A percentile compares a stretch with the other conserved stretches of the same genome.
Conservation (phyloP, 2,113 vertebrate species). For the Chloebia gouldiae region DNA sequence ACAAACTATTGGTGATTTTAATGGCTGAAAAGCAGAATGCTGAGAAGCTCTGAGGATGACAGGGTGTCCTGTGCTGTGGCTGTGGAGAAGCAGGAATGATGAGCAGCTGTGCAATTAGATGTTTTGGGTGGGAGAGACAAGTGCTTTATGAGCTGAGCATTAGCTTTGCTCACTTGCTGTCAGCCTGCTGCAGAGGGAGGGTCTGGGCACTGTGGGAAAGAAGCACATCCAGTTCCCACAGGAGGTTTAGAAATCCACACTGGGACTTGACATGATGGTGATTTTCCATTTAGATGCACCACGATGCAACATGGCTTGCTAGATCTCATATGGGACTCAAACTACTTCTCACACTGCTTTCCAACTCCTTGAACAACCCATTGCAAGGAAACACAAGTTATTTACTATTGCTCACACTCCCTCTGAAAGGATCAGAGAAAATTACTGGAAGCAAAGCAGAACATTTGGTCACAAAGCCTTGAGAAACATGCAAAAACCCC, state of each 20-base stretch:
- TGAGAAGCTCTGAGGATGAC: neutral
- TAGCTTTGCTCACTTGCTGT: neutral
- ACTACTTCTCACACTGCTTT: neutral
- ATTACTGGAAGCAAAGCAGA: neutral
- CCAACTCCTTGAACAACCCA: neutral
- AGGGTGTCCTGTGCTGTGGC: neutral
- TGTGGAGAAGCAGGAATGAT: neutral
- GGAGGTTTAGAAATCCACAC: neutral
- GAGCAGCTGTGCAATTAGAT: neutral
- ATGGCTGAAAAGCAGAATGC: neutral
- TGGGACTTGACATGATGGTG: neutral
- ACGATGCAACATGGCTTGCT: accelerated
- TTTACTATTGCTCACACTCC: neutral
- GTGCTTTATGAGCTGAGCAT: neutral
- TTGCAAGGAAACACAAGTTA: neutral
- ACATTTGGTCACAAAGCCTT: neutral
- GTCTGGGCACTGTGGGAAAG: neutral
- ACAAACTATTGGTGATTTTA: neutral
- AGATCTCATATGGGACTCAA: neutral
- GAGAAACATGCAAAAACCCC: neutral
- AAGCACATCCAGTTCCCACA: neutral
- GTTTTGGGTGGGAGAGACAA: neutral
- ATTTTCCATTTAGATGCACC: neutral
- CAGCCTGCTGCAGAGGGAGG: neutral
- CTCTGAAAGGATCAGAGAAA: neutral